Evolutionary conservation across 92 coral and sea anemone species (phyloP).

Genomic region (Chrysogorgia sp.): DNA sequence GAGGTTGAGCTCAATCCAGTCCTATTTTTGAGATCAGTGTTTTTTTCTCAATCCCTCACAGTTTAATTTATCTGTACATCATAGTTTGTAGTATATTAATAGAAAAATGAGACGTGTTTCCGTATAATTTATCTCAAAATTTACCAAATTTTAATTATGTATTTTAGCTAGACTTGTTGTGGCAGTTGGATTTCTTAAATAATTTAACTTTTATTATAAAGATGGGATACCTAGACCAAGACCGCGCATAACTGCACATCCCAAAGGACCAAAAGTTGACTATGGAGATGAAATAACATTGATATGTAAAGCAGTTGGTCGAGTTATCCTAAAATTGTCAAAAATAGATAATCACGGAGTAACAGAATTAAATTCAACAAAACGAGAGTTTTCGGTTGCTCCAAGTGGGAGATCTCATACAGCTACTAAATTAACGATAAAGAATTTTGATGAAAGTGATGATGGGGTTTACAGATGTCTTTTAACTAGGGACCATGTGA

Average conservation of each 20-base stretch:
- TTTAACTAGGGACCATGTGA: constrained; percentile 12
- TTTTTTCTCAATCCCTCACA: too few species aligned
- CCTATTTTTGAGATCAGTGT: too few species aligned
- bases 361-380: not conserved
- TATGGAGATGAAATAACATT: not conserved
- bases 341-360: constrained; percentile 1
- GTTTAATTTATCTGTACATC: too few species aligned
- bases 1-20: too few species aligned
- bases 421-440: not conserved
- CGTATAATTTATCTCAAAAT: too few species aligned
- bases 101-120: too few species aligned
- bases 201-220: too few species aligned
- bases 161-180: too few species aligned
- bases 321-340: constrained; percentile 2
- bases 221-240: not conserved
- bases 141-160: too few species aligned
- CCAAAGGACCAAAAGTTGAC: not conserved
- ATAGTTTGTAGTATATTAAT: too few species aligned
- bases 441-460: constrained; percentile 11
- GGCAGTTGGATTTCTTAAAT: too few species aligned
- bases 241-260: not conserved
- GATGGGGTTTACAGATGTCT: constrained; percentile 12
- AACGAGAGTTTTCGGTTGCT: not conserved
- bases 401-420: not conserved
- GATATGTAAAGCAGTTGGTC: constrained; percentile 7